Base-by-base conservation (phyloP, 2,888 invertebrate genomes). In the Alcis repandata region DNA sequence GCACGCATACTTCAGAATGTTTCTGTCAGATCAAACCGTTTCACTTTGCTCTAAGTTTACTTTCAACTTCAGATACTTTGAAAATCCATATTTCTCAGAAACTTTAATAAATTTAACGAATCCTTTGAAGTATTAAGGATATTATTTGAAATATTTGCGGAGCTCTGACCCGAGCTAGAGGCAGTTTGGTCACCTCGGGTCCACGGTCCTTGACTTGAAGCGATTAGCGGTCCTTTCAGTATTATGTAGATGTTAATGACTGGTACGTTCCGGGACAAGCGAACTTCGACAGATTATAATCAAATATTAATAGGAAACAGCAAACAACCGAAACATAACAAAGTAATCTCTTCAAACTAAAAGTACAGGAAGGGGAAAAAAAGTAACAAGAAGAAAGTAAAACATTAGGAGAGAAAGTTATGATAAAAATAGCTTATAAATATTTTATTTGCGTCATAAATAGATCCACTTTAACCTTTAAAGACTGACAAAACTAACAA, bases 1-100 rank as follows among this genome's bases (percentile, higher is more conserved):
- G 41, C 60, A 67, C 62, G 67, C 62, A 68, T 54, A 51, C 59
- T 67, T 60, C 52, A 53, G 40, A 59, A 38, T 7, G 38, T 32
- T 45, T 41, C 56, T 57, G 52, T 20, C 52, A 48, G 46, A 63
- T 53, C 36, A 19, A 52, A 45, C 40, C 52, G 40, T 52, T 57
- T 51, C 52, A 53, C 65, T 57, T 52, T 22, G 33, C 45, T 49
- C 40, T 19, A 52, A 49, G 41, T 51, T 56, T 27, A 22, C 17
- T 51, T 33, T 43, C 38, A 58, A 63, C 46, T 63, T 57, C 10
- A 20, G 41, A 58, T 27, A 58, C 7, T 22, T 48, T 4, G 15
- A 11, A 48, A 36, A 17, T 36, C 46, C 11, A 15, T 38, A 33
- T 27, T 49, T 51, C 32, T 19, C 46, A n/a, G 40, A 32, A 19